phyloP scores from a whole-genome alignment of 1,140 invertebrate genomes.

The Nephila pilipes region DNA sequence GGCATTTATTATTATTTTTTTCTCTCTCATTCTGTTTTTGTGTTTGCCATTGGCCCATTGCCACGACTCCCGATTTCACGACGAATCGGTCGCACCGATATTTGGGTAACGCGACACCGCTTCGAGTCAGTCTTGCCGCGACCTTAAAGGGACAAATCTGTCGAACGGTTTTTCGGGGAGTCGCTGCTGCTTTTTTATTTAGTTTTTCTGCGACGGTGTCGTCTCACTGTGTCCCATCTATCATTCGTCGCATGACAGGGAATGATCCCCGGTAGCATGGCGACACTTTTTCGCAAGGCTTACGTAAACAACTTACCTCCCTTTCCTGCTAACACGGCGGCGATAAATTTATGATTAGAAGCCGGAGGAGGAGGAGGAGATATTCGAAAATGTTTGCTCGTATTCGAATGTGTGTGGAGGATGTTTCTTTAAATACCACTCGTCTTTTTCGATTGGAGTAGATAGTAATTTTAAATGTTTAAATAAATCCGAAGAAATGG shows the following conservation, averaged over 20 bases:
- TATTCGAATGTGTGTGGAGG: constrained; percentile 33
- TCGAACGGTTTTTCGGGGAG: constrained; percentile 62
- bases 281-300: constrained; percentile 33
- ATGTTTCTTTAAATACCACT: constrained; percentile 37
- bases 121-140: constrained; percentile 15
- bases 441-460: background rate
- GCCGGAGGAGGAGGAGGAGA: background rate
- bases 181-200: constrained; percentile 19
- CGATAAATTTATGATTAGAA: constrained; percentile 72
- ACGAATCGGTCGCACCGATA: constrained; percentile 68
- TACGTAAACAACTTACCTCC: constrained; percentile 59
- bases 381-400: background rate
- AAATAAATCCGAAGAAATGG: background rate
- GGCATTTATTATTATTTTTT: constrained; percentile 55
- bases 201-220: constrained; percentile 43
- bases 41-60: constrained; percentile 56
- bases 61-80: constrained; percentile 50
- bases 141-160: constrained; percentile 73
- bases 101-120: constrained; percentile 61
- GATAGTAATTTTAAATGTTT: background rate
- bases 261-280: constrained; percentile 49
- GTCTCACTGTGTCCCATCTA: constrained; percentile 69
- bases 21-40: constrained; percentile 5
- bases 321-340: background rate
- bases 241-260: constrained; percentile 55